A percentile compares a stretch with the other conserved stretches of the same genome.
These are phyloP conservation scores for Pheosia gnoma DNA, from an alignment of 2,888 invertebrate species.

Conservation along the genomic window DNA sequence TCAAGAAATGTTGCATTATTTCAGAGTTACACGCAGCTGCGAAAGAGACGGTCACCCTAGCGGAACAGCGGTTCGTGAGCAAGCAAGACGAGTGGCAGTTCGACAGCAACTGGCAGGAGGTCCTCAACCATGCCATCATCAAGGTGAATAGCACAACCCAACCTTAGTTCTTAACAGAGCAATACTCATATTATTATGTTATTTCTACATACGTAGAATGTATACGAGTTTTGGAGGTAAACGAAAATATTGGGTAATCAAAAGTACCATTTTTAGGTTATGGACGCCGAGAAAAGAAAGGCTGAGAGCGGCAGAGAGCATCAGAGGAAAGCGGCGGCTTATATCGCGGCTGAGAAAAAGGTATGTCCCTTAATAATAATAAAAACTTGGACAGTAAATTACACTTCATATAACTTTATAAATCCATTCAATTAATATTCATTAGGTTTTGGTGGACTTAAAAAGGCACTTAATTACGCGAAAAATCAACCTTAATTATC, in stretches of 20 bases:
- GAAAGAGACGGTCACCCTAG: slow-evolving; percentile 95
- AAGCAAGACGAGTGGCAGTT: slow-evolving; percentile 94
- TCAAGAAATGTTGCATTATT: not conserved
- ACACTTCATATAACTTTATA: no score
- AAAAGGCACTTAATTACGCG: no score
- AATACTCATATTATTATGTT: no score
- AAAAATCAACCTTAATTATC: no score
- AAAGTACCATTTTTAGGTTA: slow-evolving; percentile 84
- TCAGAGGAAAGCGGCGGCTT: slow-evolving; percentile 90
- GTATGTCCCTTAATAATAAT: slow-evolving; percentile 53
- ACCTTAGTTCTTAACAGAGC: no score
- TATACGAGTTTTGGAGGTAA: no score
- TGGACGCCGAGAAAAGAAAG: slow-evolving; percentile 96
- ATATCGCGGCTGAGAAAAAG: slow-evolving; percentile 92
- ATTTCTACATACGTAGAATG: not conserved
- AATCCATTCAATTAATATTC: no score
- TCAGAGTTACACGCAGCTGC: slow-evolving; percentile 95
- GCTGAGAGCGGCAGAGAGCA: slow-evolving; percentile 95
- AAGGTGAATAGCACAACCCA: slow-evolving; percentile 82
- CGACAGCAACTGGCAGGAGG: slow-evolving; percentile 98
- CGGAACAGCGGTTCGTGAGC: slow-evolving; percentile 91
- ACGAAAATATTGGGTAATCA: no score
- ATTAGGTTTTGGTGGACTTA: no score
- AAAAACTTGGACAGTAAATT: no score
- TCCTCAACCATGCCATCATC: slow-evolving; percentile 97